Evolutionary conservation across 2,113 vertebrate species (phyloP).

Genomic region (Meriones unguiculatus): DNA sequence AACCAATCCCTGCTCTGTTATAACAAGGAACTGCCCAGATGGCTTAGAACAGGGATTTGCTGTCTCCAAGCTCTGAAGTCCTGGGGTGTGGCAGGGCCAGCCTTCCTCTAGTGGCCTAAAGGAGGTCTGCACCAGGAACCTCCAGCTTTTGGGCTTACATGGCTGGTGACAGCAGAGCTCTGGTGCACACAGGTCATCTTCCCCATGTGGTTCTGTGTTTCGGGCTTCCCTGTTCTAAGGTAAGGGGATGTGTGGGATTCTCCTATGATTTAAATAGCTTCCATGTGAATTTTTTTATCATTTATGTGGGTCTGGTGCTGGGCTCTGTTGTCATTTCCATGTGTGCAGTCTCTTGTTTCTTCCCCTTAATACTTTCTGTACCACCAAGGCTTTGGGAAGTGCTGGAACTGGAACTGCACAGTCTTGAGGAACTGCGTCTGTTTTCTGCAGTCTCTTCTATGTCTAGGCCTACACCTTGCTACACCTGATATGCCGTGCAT

Average conservation of each 20-base stretch:
- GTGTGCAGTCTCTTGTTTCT: not conserved
- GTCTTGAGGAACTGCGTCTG: not conserved
- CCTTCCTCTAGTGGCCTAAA: not conserved
- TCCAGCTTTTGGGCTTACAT: not conserved
- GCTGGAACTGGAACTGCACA: not conserved
- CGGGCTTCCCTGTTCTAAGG: not conserved
- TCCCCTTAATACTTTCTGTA: not conserved
- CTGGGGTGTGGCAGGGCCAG: too few relatives aligned
- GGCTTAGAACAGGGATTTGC: not conserved
- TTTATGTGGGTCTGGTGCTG: not conserved
- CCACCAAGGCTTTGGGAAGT: not conserved
- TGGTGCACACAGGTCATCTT: not conserved
- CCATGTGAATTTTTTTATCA: not conserved
- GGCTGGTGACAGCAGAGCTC: not conserved
- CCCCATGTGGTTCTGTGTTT: not conserved
- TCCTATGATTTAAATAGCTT: not conserved
- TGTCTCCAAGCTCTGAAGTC: too few relatives aligned
- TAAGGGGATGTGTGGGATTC: not conserved
- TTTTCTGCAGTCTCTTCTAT: not conserved
- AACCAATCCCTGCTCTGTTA: not conserved
- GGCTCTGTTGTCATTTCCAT: not conserved
- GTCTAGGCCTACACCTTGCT: not conserved
- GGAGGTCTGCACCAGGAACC: not conserved
- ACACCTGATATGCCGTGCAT: not conserved
- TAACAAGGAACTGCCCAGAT: not conserved